Evolutionary conservation across 1,140 invertebrate genomes (phyloP).

Genomic region (Leptinotarsa undecemlineata): DNA sequence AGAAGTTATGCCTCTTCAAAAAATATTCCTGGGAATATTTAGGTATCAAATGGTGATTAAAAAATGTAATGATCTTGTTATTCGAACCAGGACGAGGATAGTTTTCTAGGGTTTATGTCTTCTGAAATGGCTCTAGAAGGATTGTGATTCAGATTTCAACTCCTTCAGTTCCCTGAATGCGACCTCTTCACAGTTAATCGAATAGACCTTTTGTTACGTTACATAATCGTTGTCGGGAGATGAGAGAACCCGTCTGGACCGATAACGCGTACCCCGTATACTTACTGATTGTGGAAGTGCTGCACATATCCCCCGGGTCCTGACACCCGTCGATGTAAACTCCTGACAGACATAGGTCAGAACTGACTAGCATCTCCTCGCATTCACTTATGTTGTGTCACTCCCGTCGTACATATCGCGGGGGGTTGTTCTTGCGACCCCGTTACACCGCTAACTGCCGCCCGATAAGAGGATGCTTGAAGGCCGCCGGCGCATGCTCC

Average conservation of each 20-base stretch:
- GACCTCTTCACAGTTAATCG: no score
- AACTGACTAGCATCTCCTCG: conserved; percentile 54
- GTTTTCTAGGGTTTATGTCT: no score
- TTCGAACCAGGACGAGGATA: no score
- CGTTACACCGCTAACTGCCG: conserved; percentile 52
- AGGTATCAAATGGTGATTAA: no score
- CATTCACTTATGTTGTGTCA: conserved; percentile 47
- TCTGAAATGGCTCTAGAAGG: no score
- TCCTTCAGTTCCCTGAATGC: no score
- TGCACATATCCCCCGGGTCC: conserved; percentile 55
- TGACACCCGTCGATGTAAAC: conserved; percentile 55
- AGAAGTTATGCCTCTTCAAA: no score
- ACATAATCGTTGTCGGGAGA: conserved; percentile 21
- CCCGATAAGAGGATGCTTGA: conserved; percentile 33
- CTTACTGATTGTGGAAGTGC: conserved; percentile 55
- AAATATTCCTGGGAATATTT: no score
- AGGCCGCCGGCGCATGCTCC: conserved; percentile 38
- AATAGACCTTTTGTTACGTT: neutral
- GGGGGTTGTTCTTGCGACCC: conserved; percentile 51
- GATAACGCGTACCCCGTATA: conserved; percentile 19
- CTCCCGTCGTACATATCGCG: conserved; percentile 49
- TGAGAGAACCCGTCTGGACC: conserved; percentile 18
- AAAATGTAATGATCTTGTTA: no score
- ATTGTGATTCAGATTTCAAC: no score
- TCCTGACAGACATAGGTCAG: conserved; percentile 56